Evolutionary conservation across 2,113 vertebrate genomes (phyloP), one percentile per base, ranked within the genome.

Genomic region (Apistogramma diplotaenia): DNA sequence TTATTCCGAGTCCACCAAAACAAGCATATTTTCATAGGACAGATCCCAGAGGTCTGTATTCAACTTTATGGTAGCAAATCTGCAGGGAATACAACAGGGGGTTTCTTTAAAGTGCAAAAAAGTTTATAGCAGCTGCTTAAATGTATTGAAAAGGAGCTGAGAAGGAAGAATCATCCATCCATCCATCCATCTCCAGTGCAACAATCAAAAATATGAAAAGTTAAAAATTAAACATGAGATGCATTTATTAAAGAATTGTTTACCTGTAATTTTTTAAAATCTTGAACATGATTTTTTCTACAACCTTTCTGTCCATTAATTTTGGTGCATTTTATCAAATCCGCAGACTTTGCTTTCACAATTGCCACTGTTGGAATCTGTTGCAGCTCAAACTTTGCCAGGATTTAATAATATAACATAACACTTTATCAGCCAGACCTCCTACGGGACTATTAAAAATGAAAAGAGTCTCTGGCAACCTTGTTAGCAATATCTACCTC

Each of bases 391-490:
- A 91, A 91, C 89, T 87, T 91, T 87, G 87, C 90, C 89, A 91
- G 87, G 82, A 93, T 94, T 88, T 89, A 90, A 91, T 89, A 91
- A 92, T 89, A 92, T 88, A 90, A 89, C 81, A 89, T 84, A 84
- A 92, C 89, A 90, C 84, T 93, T 93, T 92, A 92, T 91, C 90
- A 93, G 89, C 84, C 81, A 92, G 91, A 88, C 89, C 92, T 91
- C 92, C 94, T 89, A 90, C 88, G 89, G 90, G 93, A 93, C 91
- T 93, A 94, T 94, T 93, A 92, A 93, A 94, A 93, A 93, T 91
- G 90, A 91, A 94, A 92, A 93, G 89, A 89, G 77, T 90, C 85
- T 92, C 89, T 90, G 91, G 92, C 85, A 92, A 90, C 89, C 92
- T 93, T 89, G 90, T 93, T 93, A 93, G 87, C 87, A 91, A 93